Evolutionary conservation across 1,140 invertebrate genomes (phyloP).

Genomic region (Drosophila asahinai): DNA sequence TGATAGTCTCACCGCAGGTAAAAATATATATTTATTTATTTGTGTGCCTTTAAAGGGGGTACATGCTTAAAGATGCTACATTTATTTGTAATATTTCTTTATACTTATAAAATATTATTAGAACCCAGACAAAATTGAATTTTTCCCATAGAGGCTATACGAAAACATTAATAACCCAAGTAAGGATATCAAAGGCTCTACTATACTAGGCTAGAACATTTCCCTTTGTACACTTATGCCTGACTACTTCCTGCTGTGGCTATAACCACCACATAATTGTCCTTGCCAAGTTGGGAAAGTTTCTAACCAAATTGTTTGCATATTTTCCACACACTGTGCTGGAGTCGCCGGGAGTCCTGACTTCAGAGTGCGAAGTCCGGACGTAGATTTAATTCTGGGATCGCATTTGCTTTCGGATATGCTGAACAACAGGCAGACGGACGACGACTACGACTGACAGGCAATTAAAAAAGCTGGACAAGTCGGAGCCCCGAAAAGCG

Average conservation of each 20-base stretch:
- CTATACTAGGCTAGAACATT: background rate
- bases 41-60: background rate
- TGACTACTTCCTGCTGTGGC: slow-evolving; percentile 31
- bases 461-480: slow-evolving; percentile 74
- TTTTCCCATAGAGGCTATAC: background rate
- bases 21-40: slow-evolving; percentile 34
- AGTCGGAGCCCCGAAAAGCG: slow-evolving; percentile 55
- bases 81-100: too few species aligned
- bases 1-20: slow-evolving; percentile 35
- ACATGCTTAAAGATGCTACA: background rate
- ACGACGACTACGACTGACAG: slow-evolving; percentile 45
- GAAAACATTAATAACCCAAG: background rate
- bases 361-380: background rate
- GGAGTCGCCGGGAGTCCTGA: too few species aligned
- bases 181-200: background rate
- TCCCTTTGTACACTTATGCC: background rate
- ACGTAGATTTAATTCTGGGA: background rate
- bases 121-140: background rate
- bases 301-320: slow-evolving; percentile 47
- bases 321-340: slow-evolving; percentile 45
- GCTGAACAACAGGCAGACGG: slow-evolving; percentile 34
- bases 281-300: slow-evolving; percentile 56
- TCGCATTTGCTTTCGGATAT: slow-evolving; percentile 23
- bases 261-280: slow-evolving; percentile 53
- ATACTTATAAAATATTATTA: background rate